These are phyloP conservation scores for Stichopus chloronotus DNA, from an alignment of 35 echinoderm and acorn worm genomes.

Conservation along the genomic window DNA sequence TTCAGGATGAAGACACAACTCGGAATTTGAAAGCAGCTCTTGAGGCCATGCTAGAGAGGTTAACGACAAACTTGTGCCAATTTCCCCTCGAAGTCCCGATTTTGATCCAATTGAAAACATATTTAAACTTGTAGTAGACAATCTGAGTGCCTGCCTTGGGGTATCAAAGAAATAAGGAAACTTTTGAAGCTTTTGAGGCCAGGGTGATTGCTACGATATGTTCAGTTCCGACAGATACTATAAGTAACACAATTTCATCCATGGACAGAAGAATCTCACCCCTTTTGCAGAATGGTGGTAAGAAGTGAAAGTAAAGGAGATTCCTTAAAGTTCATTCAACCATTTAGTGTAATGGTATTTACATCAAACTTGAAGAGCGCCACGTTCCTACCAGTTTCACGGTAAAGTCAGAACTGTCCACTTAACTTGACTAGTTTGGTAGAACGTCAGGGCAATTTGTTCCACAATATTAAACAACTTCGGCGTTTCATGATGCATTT, in stretches of 20 bases:
- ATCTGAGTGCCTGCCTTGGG: not conserved
- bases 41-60: not conserved
- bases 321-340: no score
- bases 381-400: no score
- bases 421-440: no score
- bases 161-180: not conserved
- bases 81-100: not conserved
- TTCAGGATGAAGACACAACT: not conserved
- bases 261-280: not conserved
- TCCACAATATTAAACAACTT: no score
- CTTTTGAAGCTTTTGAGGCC: conserved; percentile 23
- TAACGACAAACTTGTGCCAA: not conserved
- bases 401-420: no score
- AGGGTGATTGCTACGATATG: conserved; percentile 4
- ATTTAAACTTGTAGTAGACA: not conserved
- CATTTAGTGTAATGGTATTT: no score
- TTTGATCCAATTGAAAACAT: not conserved
- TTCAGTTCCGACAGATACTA: not conserved
- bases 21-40: not conserved
- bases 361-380: no score
- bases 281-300: not conserved
- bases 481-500: no score
- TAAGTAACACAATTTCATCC: not conserved
- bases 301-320: not conserved
- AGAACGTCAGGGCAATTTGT: no score